Evolutionary conservation across 1,140 invertebrate species (phyloP), one percentile per base, ranked within the genome.

Genomic region (Pseudomyrmex concolor): DNA sequence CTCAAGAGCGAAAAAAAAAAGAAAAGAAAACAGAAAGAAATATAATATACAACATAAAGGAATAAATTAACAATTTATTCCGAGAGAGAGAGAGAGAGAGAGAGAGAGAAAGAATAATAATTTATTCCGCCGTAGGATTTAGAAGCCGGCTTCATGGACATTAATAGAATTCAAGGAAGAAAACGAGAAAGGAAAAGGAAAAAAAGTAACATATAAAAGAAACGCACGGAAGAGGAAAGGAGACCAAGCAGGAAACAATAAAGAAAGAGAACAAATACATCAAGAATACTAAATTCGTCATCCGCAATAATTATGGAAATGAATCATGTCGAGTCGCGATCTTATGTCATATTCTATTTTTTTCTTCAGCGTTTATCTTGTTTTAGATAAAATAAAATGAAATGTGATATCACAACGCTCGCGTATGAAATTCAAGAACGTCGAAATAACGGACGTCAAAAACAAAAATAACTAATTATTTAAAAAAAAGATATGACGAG

Each of bases 161-260:
- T 77, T 66, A 66, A 77, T 77, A 60, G 43, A 67, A 84, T 67
- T 68, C 57, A 55, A 81, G 22, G 19, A 19, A 84, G 25, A 48
- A n/a, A 15, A 62, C 25, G 50, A 34, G 63, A 51, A 15, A 66
- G 7, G 51, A 19, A 4, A 25, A 15, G 63, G 34, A 25, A 48
- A 62, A 48, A 80, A 55, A 45, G 51, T 66, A 48, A 71, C 13
- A 22, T 48, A 43, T 72, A 50, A 73, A 72, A 82, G 45, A 43
- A 82, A 22, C n/a, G 60, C 76, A 45, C 13, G 19, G 48, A 48
- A 55, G 25, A 8, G 25, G 60, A 62, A 51, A 74, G 13, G 76
- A 70, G n/a, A 13, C 22, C 22, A 7, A 64, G 59, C 45, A 25
- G 22, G 63, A 25, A 60, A 19, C n/a, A 22, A 43, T 34, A 43